phyloP scores from a whole-genome alignment of 2,797 vertebrate species.

The Megalops cyprinoides region DNA sequence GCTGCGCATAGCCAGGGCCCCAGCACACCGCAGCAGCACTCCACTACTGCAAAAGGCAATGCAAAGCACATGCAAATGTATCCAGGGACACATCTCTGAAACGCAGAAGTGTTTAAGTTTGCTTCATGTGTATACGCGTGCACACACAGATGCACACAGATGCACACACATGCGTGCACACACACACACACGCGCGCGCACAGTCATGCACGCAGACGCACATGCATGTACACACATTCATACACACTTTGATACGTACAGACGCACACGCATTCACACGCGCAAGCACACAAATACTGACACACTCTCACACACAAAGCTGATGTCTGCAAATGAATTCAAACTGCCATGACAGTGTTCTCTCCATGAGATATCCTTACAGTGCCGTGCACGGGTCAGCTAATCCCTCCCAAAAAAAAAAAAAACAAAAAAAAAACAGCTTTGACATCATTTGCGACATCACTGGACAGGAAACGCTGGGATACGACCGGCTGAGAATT shows the following conservation, averaged over 20 bases:
- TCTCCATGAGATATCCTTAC: neutral
- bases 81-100: neutral
- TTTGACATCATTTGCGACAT: too few relatives aligned
- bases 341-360: neutral
- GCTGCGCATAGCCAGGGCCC: neutral
- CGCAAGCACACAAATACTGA: neutral
- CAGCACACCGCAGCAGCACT: neutral
- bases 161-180: too few relatives aligned
- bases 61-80: neutral
- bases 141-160: too few relatives aligned
- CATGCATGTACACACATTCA: too few relatives aligned
- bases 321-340: conserved; percentile 2
- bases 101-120: neutral
- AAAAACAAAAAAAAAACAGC: too few relatives aligned
- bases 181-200: too few relatives aligned
- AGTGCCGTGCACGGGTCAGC: too few relatives aligned
- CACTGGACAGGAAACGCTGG: too few relatives aligned
- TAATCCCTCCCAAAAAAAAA: too few relatives aligned
- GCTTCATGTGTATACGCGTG: too few relatives aligned
- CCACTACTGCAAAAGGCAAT: neutral
- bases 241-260: neutral
- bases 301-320: neutral
- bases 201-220: too few relatives aligned
- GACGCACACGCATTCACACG: neutral
- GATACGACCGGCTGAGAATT: too few relatives aligned